Base-by-base conservation (phyloP, 1,140 invertebrate species). In the Aphelenchoides fujianensis region DNA sequence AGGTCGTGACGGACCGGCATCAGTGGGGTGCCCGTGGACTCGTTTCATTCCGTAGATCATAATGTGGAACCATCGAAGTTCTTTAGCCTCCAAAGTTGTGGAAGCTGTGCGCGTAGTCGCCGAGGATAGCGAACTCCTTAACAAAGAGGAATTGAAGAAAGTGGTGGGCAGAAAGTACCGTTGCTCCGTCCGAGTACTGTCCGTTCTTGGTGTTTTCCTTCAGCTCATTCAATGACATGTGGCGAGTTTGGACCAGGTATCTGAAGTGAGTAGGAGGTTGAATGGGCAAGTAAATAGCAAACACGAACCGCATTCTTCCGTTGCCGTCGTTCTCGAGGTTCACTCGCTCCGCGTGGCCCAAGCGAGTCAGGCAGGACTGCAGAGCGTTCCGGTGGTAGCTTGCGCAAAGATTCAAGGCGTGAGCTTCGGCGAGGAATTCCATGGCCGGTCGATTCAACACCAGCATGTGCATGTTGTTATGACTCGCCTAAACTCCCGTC, bases 21-120 rank as follows among this genome's bases (percentile, higher is more conserved):
- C n/a, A n/a, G n/a, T n/a, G n/a, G n/a, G n/a, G n/a, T n/a, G n/a
- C n/a, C n/a, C n/a, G n/a, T n/a, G n/a, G n/a, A n/a, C n/a, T n/a
- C 41, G 41, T 48, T 48, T 48, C 41, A 48, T 48, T 48, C 41
- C 41, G 41, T 48, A 48, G 41, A 48, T 48, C 41, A 48, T 48
- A 48, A 48, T 48, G 55, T 59, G 55, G 34, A 7, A 59, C 55
- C 55, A 59, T 30, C 7, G 5, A 19, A 59, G 5, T 59, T 59
- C 55, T 59, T 59, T 59, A 59, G 55, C 5, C 27, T 59, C 5
- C 5, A 59, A 32, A 59, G n/a, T 59, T 59, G 23, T 59, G 19
- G 34, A 59, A 59, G 34, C 55, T 59, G 55, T 59, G 55, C 5
- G 19, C 55, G 34, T 59, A 7, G 23, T 59, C 55, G 55, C 55